Evolutionary conservation across 2,888 invertebrate genomes (phyloP).

Genomic region (Metellina segmentata): DNA sequence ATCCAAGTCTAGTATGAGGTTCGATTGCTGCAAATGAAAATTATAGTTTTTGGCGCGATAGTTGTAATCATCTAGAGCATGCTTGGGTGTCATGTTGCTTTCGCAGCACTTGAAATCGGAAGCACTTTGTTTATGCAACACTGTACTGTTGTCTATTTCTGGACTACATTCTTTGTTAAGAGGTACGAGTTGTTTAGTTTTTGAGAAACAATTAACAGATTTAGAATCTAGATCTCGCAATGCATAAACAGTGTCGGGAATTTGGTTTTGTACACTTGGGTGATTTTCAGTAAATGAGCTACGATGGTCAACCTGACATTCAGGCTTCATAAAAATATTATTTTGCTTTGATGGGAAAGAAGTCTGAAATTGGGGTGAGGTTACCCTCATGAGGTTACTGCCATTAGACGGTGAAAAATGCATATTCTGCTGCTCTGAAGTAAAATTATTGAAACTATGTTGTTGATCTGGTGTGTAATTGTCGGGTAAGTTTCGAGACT

Average conservation of each 20-base stretch:
- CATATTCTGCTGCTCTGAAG: conserved; percentile 1
- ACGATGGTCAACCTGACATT: not conserved
- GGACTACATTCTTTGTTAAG: not conserved
- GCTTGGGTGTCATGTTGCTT: not conserved
- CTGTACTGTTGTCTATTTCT: conserved; percentile 18
- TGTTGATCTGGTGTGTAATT: conserved; percentile 40
- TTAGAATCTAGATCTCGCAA: conserved; percentile 64
- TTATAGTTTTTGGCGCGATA: conserved; percentile 59
- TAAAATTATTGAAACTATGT: conserved; percentile 40
- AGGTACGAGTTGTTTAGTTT: not conserved
- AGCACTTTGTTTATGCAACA: not conserved
- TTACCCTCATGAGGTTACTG: not conserved
- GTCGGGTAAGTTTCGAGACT: conserved; percentile 28
- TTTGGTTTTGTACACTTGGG: conserved; percentile 14
- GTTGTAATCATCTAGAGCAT: conserved; percentile 9
- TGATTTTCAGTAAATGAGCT: conserved; percentile 1
- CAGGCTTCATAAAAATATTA: conserved; percentile 34
- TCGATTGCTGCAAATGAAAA: conserved; percentile 60
- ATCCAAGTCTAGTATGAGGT: conserved; percentile 25
- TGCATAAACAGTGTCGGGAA: conserved; percentile 44
- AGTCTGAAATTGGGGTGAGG: conserved; percentile 34
- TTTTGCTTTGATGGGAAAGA: conserved; percentile 19
- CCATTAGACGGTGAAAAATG: not conserved
- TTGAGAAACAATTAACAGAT: conserved; percentile 56
- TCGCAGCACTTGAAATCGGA: conserved; percentile 15